Base-by-base conservation (phyloP, 2,113 vertebrate genomes). In the Ameiurus melas region DNA sequence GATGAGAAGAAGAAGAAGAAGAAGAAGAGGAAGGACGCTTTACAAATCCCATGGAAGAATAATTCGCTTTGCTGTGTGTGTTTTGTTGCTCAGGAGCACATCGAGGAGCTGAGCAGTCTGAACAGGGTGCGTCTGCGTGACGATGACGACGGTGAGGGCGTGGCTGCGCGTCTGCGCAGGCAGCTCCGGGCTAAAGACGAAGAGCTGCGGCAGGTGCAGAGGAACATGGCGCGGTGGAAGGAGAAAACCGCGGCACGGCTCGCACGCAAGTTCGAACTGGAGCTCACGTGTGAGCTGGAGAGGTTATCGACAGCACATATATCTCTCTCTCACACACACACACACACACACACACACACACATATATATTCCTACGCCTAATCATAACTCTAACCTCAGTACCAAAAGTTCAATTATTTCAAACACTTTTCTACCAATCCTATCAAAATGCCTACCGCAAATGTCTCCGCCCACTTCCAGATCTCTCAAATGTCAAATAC, bases 21-120 rank as follows among this genome's bases (percentile, higher is more conserved):
- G 12, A 55, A 55, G 16, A 17, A 57, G 55, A 19, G 4, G 55
- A 57, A 57, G 55, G 55, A 17, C 16, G 0, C 55, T 57, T 57
- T 57, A 57, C 16, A 17, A 57, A 57, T 57, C 17, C 55, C 55
- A 57, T 17, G 14, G 16, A 57, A 57, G 4, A 17, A 30, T 66
- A 33, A 78, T n/a, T 27, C 2, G 10, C 10, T 53, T 53, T 30
- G 33, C 4, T 68, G 77, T 85, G 16, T 89, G 64, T 64, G 9
- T 62, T 62, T 25, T 66, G 14, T 2, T 81, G 36, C 90, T 5
- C 91, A 97, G 96, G 95, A 96, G 77, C 96, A 96, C 91, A 90
- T 96, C 6, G 93, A 95, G 85, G 95, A 96, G 92, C 85, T 96
- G 81, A 94, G 95, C 83, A 87, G 91, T 71, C 83, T 95, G 89